Percentiles rank a stretch among this genome's conserved stretches.
Conservation (phyloP, 2,888 invertebrate species). For the Flexamia atlantica region DNA sequence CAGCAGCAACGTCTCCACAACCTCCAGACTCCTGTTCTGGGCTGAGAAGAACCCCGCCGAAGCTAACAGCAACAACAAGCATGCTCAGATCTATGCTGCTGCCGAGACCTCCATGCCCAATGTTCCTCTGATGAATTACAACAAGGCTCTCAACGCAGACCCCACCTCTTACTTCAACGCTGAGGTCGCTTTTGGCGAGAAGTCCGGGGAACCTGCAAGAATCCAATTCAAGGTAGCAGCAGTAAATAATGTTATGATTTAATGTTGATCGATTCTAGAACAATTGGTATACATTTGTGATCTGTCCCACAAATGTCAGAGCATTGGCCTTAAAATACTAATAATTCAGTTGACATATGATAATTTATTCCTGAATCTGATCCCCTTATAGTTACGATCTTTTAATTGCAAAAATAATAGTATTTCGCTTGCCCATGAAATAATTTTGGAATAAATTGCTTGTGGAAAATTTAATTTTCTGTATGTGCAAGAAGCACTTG, state of each 20-base stretch:
- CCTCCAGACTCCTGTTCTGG: slow-evolving; percentile 77
- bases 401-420: too few species aligned
- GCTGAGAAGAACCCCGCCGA: slow-evolving; percentile 74
- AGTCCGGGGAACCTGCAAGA: slow-evolving; percentile 72
- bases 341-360: too few species aligned
- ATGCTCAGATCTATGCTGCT: slow-evolving; percentile 75
- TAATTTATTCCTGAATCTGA: too few species aligned
- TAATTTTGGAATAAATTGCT: too few species aligned
- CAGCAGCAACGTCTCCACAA: slow-evolving; percentile 78
- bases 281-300: too few species aligned
- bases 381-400: too few species aligned
- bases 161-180: slow-evolving; percentile 75
- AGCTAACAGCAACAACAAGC: slow-evolving; percentile 26
- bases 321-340: too few species aligned
- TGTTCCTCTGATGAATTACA: slow-evolving; percentile 77
- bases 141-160: slow-evolving; percentile 78
- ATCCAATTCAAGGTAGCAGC: slow-evolving; percentile 45
- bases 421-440: too few species aligned
- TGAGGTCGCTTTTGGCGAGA: slow-evolving; percentile 77
- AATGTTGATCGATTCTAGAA: too few species aligned
- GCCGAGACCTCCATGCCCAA: slow-evolving; percentile 76
- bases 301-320: too few species aligned
- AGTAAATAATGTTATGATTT: background rate
- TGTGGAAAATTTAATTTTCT: too few species aligned
- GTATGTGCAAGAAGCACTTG: too few species aligned